phyloP scores from a whole-genome alignment of 2,113 vertebrate genomes.

The Salminus brasiliensis region DNA sequence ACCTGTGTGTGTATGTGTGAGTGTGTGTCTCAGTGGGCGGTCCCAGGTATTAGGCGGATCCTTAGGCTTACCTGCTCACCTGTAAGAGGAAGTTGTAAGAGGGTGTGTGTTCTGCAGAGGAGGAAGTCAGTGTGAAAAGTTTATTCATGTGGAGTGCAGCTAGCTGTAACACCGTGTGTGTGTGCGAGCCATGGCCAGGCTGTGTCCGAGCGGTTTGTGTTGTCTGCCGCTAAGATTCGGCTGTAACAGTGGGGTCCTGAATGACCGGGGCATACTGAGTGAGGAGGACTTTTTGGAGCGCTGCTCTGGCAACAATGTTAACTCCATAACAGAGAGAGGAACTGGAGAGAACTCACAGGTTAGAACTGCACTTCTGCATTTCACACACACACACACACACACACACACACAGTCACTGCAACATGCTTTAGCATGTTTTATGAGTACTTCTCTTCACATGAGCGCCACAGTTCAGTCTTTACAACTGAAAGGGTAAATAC shows the following conservation, averaged over 20 bases:
- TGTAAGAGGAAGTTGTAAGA: constrained; percentile 8
- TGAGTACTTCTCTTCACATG: not conserved
- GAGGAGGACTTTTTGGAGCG: constrained; percentile 52
- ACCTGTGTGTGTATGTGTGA: constrained; percentile 16
- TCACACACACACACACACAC: no score
- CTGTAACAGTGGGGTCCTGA: constrained; percentile 17
- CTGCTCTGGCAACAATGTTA: constrained; percentile 22
- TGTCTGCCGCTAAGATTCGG: constrained; percentile 31
- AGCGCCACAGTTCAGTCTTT: no score
- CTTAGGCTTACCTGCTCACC: constrained; percentile 13
- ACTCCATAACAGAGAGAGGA: constrained; percentile 1
- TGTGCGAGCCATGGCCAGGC: constrained; percentile 32
- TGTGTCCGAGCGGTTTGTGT: constrained; percentile 43
- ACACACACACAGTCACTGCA: not conserved
- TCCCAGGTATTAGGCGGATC: constrained; percentile 21
- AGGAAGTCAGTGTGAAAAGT: constrained; percentile 27
- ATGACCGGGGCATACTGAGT: constrained; percentile 37
- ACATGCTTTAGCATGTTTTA: not conserved
- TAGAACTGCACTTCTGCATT: not conserved
- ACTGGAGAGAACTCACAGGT: not conserved
- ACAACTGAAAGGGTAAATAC: not conserved
- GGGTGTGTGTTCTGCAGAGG: constrained; percentile 10
- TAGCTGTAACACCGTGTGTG: not conserved
- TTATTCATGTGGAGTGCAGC: not conserved
- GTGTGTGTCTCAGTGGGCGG: constrained; percentile 19